phyloP scores from a whole-genome alignment of 2,797 vertebrate species.

The Setipinna tenuifilis region DNA sequence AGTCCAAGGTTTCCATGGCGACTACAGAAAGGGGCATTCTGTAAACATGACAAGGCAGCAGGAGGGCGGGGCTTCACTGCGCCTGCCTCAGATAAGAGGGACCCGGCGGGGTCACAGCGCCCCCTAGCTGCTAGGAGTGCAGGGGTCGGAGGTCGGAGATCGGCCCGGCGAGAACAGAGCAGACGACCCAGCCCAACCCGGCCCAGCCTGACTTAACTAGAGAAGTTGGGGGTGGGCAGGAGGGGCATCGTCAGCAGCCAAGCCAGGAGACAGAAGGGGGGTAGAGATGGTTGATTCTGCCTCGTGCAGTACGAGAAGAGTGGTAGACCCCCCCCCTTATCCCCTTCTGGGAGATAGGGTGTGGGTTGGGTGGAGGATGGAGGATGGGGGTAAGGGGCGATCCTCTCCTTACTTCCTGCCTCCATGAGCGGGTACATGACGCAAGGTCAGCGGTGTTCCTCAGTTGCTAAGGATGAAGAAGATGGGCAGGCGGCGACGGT shows the following conservation, averaged over 20 bases:
- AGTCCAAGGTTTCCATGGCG: too few species aligned
- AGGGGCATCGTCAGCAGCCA: too few species aligned
- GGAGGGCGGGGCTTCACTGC: not conserved
- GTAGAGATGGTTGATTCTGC: not conserved
- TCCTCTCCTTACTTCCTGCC: not conserved
- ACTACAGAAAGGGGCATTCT: not conserved
- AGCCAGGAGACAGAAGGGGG: not conserved
- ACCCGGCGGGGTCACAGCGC: too few species aligned
- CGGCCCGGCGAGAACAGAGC: not conserved
- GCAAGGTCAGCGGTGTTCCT: not conserved
- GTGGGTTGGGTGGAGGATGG: not conserved
- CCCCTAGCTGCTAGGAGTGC: not conserved
- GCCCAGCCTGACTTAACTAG: too few species aligned
- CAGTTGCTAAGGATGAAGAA: not conserved
- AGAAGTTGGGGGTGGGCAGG: too few species aligned
- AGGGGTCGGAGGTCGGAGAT: not conserved
- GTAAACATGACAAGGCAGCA: not conserved
- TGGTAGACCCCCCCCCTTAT: not conserved
- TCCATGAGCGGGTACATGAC: not conserved
- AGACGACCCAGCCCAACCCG: not conserved
- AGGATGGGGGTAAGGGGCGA: not conserved
- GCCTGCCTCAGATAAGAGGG: not conserved
- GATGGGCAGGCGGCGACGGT: not conserved
- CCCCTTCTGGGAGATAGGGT: not conserved
- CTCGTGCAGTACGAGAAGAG: not conserved